Conservation (phyloP, 2,797 vertebrate species). For the Ispidina lecontei region DNA sequence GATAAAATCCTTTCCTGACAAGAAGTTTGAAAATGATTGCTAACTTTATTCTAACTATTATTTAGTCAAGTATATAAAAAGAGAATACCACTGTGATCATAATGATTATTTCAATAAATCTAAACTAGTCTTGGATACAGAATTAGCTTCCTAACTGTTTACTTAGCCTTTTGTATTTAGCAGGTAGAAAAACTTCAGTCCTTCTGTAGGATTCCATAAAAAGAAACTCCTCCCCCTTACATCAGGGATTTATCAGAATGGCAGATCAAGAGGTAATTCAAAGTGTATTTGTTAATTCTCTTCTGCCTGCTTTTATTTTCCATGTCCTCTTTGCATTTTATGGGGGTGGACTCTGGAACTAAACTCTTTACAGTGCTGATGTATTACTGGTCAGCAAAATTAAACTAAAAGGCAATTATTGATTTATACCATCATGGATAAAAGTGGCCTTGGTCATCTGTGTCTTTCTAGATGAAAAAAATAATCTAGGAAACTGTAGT, state of each 20-base stretch:
- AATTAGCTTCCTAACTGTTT: neutral
- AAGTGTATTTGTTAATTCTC: neutral
- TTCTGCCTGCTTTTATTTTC: neutral
- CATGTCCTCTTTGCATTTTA: neutral
- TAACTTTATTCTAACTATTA: neutral
- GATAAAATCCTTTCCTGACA: neutral
- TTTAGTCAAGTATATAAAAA: neutral
- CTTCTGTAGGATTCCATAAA: neutral
- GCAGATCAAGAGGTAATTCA: neutral
- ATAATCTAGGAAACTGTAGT: neutral
- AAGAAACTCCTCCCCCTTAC: neutral
- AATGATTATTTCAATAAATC: neutral
- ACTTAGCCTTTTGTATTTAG: neutral
- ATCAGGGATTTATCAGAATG: neutral
- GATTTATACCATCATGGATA: neutral
- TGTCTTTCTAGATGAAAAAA: neutral
- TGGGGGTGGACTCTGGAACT: neutral
- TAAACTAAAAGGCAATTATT: neutral
- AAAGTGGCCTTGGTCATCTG: neutral
- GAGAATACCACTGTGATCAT: neutral
- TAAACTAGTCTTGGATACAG: neutral
- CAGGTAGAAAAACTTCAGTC: neutral
- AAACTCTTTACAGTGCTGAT: neutral
- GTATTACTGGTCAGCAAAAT: neutral
- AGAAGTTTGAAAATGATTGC: neutral